Conservation (phyloP, 2,797 vertebrate genomes). For the Lutjanus campechanus region DNA sequence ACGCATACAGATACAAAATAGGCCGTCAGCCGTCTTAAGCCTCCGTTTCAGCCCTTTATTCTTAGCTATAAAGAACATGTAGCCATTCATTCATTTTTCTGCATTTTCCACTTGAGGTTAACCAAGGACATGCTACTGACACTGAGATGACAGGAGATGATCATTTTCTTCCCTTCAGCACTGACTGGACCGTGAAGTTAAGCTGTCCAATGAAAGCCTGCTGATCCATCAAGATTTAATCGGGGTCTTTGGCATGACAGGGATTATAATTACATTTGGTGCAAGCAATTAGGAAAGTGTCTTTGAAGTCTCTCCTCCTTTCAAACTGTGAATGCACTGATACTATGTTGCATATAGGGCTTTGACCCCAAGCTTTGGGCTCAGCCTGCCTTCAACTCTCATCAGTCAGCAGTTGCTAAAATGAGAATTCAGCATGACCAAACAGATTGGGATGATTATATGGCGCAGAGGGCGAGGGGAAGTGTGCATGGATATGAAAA, state of each 20-base stretch:
- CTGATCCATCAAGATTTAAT: slow-evolving; percentile 39
- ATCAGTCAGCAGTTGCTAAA: slow-evolving; percentile 57
- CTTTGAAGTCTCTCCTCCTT: slow-evolving; percentile 45
- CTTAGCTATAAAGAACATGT: not conserved
- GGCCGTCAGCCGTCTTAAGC: not conserved
- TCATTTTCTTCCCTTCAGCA: slow-evolving; percentile 1
- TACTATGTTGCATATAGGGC: slow-evolving; percentile 23
- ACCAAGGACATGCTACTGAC: not conserved
- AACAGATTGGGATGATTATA: slow-evolving; percentile 30
- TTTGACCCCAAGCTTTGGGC: slow-evolving; percentile 22
- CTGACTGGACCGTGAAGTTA: slow-evolving; percentile 8
- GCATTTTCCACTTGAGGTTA: slow-evolving; percentile 2
- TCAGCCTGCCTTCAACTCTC: slow-evolving; percentile 4
- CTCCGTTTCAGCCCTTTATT: not conserved
- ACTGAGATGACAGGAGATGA: not conserved
- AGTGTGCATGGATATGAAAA: not conserved
- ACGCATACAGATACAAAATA: slow-evolving; percentile 14
- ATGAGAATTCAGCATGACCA: slow-evolving; percentile 40
- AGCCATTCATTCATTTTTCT: not conserved
- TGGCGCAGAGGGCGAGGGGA: not conserved
- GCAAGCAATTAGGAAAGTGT: slow-evolving; percentile 51
- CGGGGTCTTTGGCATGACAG: slow-evolving; percentile 25
- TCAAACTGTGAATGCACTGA: slow-evolving; percentile 34
- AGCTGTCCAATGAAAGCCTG: slow-evolving; percentile 18
- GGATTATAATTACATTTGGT: slow-evolving; percentile 59